These are phyloP conservation scores for Carabus problematicus DNA, from an alignment of 2,888 invertebrate species.

Conservation along the genomic window DNA sequence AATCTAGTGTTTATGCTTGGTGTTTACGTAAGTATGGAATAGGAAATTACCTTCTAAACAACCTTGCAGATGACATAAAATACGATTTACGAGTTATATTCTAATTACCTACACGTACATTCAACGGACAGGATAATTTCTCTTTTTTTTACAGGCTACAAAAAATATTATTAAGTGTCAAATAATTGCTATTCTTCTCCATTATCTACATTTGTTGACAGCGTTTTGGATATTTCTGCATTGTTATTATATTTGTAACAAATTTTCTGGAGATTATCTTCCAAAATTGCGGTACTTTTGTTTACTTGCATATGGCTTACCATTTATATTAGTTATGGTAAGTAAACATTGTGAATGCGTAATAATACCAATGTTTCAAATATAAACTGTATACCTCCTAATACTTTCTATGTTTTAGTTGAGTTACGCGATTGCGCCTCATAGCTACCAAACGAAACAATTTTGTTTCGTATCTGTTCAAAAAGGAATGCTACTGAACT, in stretches of 20 bases:
- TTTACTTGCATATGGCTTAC: slow-evolving; percentile 68
- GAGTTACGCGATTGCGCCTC: slow-evolving; percentile 71
- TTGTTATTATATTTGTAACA: slow-evolving; percentile 69
- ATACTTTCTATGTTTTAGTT: slow-evolving; percentile 59
- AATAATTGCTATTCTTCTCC: slow-evolving; percentile 70
- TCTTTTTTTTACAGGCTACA: slow-evolving; percentile 63
- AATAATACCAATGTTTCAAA: slow-evolving; percentile 36
- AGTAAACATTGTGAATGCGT: slow-evolving; percentile 50
- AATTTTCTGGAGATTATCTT: slow-evolving; percentile 59
- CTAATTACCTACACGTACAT: not conserved
- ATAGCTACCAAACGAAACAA: slow-evolving; percentile 74
- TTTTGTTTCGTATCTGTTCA: slow-evolving; percentile 82
- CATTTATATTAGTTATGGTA: slow-evolving; percentile 72
- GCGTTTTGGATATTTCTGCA: slow-evolving; percentile 75
- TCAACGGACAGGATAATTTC: not conserved
- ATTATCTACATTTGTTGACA: slow-evolving; percentile 73
- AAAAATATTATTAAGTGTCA: slow-evolving; percentile 70
- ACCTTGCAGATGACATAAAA: not conserved
- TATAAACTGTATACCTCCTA: not conserved
- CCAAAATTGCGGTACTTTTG: slow-evolving; percentile 67
- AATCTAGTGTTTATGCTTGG: slow-evolving; percentile 72
- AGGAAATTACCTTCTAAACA: not conserved
- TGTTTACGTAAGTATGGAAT: slow-evolving; percentile 64
- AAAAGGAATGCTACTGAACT: slow-evolving; percentile 78
- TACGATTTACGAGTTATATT: not conserved